Evolutionary conservation across 2,113 vertebrate species (phyloP).

Genomic region (Cariama cristata): DNA sequence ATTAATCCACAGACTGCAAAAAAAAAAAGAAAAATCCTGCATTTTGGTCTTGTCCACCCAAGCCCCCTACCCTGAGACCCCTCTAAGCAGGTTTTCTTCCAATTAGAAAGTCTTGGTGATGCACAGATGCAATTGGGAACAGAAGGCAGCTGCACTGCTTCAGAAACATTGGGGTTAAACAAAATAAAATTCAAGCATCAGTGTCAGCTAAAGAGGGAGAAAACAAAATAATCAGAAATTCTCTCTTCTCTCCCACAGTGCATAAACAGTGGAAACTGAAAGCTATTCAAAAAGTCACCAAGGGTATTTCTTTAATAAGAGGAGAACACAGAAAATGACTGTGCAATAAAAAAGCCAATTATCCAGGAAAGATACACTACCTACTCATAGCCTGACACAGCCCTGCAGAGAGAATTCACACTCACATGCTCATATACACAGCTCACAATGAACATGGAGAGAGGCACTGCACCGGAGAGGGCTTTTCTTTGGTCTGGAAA

Average conservation of each 20-base stretch:
- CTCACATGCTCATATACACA: neutral
- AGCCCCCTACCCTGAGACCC: neutral
- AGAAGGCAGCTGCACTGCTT: conserved; percentile 13
- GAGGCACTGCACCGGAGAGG: neutral
- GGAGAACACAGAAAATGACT: neutral
- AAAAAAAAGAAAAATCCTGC: neutral
- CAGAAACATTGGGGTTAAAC: conserved; percentile 22
- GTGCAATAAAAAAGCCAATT: conserved; percentile 42
- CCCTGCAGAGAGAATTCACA: neutral
- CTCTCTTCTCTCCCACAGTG: conserved; percentile 40
- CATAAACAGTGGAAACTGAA: conserved; percentile 22
- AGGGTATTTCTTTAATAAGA: conserved; percentile 33
- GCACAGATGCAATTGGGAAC: neutral
- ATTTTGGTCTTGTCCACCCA: neutral
- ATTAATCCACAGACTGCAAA: neutral
- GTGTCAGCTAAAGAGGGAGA: conserved; percentile 35
- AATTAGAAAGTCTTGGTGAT: neutral
- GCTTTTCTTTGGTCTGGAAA: neutral
- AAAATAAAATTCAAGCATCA: neutral
- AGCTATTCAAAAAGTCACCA: conserved; percentile 29
- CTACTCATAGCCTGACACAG: conserved; percentile 17
- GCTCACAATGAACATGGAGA: neutral
- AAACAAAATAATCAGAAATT: conserved; percentile 43
- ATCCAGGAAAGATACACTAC: neutral
- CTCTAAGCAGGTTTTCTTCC: neutral